Evolutionary conservation across 2,797 vertebrate species (phyloP).

Genomic region (Pampus argenteus): DNA sequence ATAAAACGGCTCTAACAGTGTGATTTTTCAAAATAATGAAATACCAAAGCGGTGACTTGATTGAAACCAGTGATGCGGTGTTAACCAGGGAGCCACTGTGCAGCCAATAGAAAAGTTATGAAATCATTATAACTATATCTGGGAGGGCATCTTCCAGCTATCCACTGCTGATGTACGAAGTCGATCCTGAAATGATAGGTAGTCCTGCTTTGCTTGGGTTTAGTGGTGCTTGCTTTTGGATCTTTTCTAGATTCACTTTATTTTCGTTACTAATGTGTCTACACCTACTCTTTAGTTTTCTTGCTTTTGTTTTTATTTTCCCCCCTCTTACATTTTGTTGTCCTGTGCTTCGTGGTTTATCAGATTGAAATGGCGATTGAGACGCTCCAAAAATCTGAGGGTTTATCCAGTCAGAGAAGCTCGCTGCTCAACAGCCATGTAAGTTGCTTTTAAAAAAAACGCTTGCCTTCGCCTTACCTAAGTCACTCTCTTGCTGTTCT

Average conservation of each 20-base stretch:
- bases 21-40: background rate
- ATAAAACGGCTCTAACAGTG: background rate
- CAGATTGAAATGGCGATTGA: constrained; percentile 99
- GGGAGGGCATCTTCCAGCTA: background rate
- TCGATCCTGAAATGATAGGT: constrained; percentile 4
- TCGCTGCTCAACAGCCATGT: constrained; percentile 99
- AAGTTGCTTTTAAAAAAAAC: constrained; percentile 86
- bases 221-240: constrained; percentile 79
- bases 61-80: too few species aligned
- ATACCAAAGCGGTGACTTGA: too few species aligned
- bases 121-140: background rate
- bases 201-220: constrained; percentile 73
- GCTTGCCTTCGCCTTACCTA: constrained; percentile 54
- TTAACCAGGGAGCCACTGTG: too few species aligned
- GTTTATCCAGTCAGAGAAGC: constrained; percentile 99
- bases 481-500: constrained; percentile 46
- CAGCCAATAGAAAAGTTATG: background rate
- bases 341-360: constrained; percentile 88
- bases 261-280: constrained; percentile 66
- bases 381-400: constrained; percentile 99
- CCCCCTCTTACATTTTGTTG: constrained; percentile 88
- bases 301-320: constrained; percentile 76
- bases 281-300: constrained; percentile 83
- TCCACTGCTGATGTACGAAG: background rate
- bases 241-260: constrained; percentile 61